These are phyloP conservation scores for Bungarus multicinctus DNA, from an alignment of 2,113 vertebrate genomes.

Conservation along the genomic window DNA sequence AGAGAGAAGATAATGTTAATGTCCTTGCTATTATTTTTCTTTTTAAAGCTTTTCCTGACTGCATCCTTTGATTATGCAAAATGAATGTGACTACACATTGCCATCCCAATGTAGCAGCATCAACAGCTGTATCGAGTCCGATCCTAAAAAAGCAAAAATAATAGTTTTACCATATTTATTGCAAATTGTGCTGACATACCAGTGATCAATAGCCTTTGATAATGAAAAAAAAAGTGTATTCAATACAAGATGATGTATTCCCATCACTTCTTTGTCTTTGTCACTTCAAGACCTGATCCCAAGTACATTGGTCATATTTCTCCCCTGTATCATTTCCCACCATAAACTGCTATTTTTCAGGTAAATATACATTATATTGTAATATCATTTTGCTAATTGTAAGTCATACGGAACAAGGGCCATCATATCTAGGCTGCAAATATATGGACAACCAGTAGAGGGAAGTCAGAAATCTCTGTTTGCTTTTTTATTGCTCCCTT, in stretches of 20 bases:
- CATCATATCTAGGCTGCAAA: background rate
- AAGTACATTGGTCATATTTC: background rate
- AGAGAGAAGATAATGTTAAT: constrained; percentile 62
- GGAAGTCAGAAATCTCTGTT: background rate
- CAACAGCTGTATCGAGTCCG: background rate
- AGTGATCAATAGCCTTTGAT: background rate
- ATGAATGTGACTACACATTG: constrained; percentile 50
- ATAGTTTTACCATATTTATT: constrained; percentile 9
- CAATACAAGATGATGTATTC: background rate
- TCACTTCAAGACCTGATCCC: background rate
- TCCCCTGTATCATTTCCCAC: background rate
- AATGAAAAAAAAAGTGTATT: background rate
- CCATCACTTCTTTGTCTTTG: background rate
- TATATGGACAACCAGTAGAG: background rate
- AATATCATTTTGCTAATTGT: background rate
- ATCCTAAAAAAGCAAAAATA: constrained; percentile 17
- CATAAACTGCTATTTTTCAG: background rate
- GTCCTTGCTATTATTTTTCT: constrained; percentile 62
- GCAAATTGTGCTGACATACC: background rate
- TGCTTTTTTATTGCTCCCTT: background rate
- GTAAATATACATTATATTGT: background rate
- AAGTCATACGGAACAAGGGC: background rate
- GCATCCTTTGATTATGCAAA: constrained; percentile 62
- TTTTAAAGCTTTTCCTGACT: constrained; percentile 57
- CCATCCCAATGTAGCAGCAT: constrained; percentile 38